Conservation (phyloP, 2,888 invertebrate genomes). For the Augiades crinisus region DNA sequence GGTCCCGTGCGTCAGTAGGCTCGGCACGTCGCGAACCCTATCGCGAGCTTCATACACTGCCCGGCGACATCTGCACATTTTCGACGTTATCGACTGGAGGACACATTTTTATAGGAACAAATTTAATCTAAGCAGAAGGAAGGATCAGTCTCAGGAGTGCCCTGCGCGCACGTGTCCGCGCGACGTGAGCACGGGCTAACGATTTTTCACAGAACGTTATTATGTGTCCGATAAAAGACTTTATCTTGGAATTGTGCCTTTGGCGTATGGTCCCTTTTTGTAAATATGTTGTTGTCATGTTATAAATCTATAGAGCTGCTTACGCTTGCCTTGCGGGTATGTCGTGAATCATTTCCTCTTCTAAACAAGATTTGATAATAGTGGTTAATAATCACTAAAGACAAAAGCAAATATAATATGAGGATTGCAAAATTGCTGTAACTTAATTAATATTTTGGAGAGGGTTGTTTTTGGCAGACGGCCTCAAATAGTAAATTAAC, state of each 20-base stretch:
- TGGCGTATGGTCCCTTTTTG: constrained; percentile 39
- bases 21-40: constrained; percentile 64
- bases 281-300: background rate
- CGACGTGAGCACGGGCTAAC: constrained; percentile 66
- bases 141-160: constrained; percentile 75
- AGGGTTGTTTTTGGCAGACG: no score
- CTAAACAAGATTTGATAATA: no score
- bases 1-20: constrained; percentile 52
- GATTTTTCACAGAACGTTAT: constrained; percentile 67
- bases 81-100: constrained; percentile 68
- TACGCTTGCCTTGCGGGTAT: background rate
- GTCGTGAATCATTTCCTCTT: no score
- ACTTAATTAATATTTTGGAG: no score
- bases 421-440: no score
- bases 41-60: constrained; percentile 67
- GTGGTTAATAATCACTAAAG: no score
- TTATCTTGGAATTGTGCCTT: constrained; percentile 55
- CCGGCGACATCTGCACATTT: constrained; percentile 75
- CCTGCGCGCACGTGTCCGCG: constrained; percentile 60
- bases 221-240: constrained; percentile 64
- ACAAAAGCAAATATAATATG: no score
- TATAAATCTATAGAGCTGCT: background rate
- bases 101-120: constrained; percentile 75
- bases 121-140: constrained; percentile 75
- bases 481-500: no score